phyloP scores from a whole-genome alignment of 2,888 invertebrate genomes.

The Dynastes hyllus region DNA sequence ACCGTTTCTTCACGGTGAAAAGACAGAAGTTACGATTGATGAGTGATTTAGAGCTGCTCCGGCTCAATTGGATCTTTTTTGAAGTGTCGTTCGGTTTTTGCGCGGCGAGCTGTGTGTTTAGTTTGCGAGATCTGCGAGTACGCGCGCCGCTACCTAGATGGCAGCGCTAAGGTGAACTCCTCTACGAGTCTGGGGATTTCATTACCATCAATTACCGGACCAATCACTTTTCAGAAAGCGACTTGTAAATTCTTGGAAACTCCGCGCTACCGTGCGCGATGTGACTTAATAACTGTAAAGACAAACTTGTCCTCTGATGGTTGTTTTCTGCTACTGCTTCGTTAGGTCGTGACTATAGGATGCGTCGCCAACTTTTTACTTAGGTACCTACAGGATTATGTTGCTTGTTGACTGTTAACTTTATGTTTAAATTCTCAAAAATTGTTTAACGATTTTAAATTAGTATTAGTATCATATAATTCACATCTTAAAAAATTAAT shows the following conservation, averaged over 20 bases:
- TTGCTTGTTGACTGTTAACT: not conserved
- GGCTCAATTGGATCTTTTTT: conserved; percentile 37
- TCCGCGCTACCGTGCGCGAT: conserved; percentile 25
- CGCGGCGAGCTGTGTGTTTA: not conserved
- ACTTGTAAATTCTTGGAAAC: conserved; percentile 52
- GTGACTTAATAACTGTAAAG: conserved; percentile 52
- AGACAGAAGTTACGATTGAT: conserved; percentile 27
- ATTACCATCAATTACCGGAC: conserved; percentile 57
- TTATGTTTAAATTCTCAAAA: not conserved
- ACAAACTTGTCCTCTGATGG: not conserved
- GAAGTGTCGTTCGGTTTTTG: conserved; percentile 32
- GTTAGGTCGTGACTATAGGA: too few relatives aligned
- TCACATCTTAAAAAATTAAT: too few relatives aligned
- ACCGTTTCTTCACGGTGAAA: conserved; percentile 22
- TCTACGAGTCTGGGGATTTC: conserved; percentile 33
- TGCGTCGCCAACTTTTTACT: not conserved
- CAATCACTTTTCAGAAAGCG: conserved; percentile 58
- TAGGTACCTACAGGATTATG: not conserved
- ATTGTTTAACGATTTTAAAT: too few relatives aligned
- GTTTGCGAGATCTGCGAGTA: not conserved
- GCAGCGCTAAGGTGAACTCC: conserved; percentile 31
- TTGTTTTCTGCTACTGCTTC: too few relatives aligned
- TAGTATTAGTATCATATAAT: too few relatives aligned
- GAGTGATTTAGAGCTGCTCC: conserved; percentile 27
- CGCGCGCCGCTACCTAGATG: conserved; percentile 31